Evolutionary conservation across 2,797 vertebrate genomes (phyloP).

Genomic region (Lithobates pipiens): DNA sequence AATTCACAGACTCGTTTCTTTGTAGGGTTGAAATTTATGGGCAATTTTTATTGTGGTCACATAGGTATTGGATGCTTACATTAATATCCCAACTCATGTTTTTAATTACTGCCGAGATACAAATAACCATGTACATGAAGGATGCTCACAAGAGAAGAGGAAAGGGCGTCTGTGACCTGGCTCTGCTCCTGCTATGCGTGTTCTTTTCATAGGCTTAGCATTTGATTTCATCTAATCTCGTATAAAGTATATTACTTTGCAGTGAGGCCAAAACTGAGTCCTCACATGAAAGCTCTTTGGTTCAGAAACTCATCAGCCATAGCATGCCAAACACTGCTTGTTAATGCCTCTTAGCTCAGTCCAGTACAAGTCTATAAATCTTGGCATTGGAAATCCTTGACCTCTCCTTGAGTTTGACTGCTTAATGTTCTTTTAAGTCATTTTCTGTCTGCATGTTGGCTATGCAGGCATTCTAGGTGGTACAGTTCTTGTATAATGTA

Average conservation of each 20-base stretch:
- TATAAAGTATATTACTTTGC: constrained; percentile 42
- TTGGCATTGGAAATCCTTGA: not conserved
- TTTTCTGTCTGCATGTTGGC: too few relatives aligned
- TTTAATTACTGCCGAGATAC: not conserved
- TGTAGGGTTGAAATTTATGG: not conserved
- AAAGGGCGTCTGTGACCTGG: constrained; percentile 19
- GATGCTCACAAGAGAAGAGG: constrained; percentile 15
- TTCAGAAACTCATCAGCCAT: constrained; percentile 20
- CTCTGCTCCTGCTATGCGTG: constrained; percentile 3
- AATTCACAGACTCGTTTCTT: not conserved
- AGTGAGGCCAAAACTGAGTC: constrained; percentile 11
- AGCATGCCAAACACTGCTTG: constrained; percentile 4
- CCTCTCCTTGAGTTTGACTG: not conserved
- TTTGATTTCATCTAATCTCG: constrained; percentile 35
- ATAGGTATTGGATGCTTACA: too few relatives aligned
- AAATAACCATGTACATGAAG: constrained; percentile 10
- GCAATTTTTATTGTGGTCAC: not conserved
- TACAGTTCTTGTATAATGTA: too few relatives aligned
- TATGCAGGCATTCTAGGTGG: too few relatives aligned
- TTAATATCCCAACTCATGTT: not conserved
- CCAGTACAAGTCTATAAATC: constrained; percentile 19
- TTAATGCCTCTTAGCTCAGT: constrained; percentile 27
- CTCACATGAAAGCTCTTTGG: constrained; percentile 30
- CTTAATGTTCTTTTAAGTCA: too few relatives aligned
- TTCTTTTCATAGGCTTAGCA: constrained; percentile 33